phyloP scores from a whole-genome alignment of 2,888 invertebrate genomes.

The Polymixis lichenea region DNA sequence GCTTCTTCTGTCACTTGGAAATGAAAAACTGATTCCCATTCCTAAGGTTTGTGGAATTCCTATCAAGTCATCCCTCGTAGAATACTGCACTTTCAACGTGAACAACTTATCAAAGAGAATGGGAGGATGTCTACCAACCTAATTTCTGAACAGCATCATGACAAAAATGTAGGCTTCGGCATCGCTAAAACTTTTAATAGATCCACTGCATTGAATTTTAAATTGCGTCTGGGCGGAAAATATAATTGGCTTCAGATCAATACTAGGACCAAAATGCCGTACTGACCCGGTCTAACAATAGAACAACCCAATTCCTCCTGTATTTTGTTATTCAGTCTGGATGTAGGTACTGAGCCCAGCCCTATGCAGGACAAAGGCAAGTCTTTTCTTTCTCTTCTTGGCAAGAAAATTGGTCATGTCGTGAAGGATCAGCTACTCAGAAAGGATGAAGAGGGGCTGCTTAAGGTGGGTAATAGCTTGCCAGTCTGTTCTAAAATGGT shows the following conservation, averaged over 20 bases:
- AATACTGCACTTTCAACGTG: neutral
- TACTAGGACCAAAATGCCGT: conserved; percentile 50
- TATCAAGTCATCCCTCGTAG: neutral
- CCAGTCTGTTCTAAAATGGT: neutral
- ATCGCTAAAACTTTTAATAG: conserved; percentile 13
- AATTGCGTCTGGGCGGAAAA: conserved; percentile 42
- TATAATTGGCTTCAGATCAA: conserved; percentile 53
- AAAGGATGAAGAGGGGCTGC: neutral
- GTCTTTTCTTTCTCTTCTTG: neutral
- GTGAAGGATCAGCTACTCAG: neutral
- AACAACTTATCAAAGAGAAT: neutral
- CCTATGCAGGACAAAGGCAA: neutral
- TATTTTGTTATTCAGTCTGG: conserved; percentile 23
- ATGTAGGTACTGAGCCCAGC: conserved; percentile 10
- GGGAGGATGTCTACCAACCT: neutral
- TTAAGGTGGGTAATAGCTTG: neutral
- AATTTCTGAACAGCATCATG: conserved; percentile 7
- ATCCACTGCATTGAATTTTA: conserved; percentile 32
- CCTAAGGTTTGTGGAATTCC: neutral
- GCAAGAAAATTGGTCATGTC: neutral
- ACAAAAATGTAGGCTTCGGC: neutral
- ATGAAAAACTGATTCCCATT: neutral
- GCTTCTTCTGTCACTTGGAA: neutral
- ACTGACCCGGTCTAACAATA: conserved; percentile 52
- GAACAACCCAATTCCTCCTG: conserved; percentile 40